Evolutionary conservation across 2,888 invertebrate species (phyloP).

Genomic region (Melangyna quadrimaculata): DNA sequence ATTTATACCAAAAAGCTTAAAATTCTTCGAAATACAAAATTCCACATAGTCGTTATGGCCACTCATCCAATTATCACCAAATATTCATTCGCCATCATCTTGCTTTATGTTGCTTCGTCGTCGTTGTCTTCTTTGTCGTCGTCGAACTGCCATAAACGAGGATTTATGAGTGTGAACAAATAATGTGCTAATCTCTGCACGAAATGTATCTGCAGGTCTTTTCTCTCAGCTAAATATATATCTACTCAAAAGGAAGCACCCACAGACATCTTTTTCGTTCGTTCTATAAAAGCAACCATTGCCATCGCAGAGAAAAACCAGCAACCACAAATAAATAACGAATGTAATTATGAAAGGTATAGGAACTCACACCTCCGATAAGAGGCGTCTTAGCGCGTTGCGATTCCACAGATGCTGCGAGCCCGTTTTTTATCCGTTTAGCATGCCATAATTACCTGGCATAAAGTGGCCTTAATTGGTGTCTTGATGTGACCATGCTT

Average conservation of each 20-base stretch:
- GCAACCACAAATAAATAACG: slow-evolving; percentile 66
- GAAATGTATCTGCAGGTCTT: slow-evolving; percentile 28
- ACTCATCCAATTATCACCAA: slow-evolving; percentile 63
- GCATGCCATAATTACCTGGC: slow-evolving; percentile 72
- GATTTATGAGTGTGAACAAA: slow-evolving; percentile 71
- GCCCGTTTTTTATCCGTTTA: slow-evolving; percentile 71
- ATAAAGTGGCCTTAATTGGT: slow-evolving; percentile 73
- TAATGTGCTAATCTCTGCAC: slow-evolving; percentile 65
- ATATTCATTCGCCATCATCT: slow-evolving; percentile 33
- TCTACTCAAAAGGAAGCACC: not conserved
- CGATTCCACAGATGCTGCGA: slow-evolving; percentile 60
- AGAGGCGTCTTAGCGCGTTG: slow-evolving; percentile 51
- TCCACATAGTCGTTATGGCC: slow-evolving; percentile 22
- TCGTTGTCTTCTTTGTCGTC: not conserved
- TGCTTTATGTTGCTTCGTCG: not conserved
- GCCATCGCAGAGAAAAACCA: too few species aligned
- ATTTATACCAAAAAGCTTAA: not conserved
- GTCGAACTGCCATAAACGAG: not conserved
- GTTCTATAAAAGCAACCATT: slow-evolving; percentile 8
- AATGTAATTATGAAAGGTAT: slow-evolving; percentile 71
- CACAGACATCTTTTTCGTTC: not conserved
- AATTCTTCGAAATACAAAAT: not conserved
- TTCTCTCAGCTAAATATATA: not conserved
- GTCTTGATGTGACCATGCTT: slow-evolving; percentile 72
- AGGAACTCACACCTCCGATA: slow-evolving; percentile 72